A percentile compares a stretch with the other conserved stretches of the same genome.
These are phyloP conservation scores for Diarsia brunnea DNA, from an alignment of 2,888 invertebrate genomes.

Conservation along the genomic window DNA sequence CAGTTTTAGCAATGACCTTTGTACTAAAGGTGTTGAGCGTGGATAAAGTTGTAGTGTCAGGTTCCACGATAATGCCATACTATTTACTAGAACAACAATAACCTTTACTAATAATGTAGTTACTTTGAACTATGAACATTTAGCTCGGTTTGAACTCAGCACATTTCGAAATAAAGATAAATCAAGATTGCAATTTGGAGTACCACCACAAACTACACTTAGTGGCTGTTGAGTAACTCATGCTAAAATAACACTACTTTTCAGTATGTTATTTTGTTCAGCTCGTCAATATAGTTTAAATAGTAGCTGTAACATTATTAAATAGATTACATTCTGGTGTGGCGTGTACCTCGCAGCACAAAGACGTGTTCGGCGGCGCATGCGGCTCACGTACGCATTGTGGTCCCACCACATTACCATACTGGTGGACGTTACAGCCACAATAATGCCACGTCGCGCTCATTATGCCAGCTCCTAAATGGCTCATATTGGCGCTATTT, in stretches of 20 bases:
- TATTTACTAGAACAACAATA: slow-evolving; percentile 39
- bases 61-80: slow-evolving; percentile 16
- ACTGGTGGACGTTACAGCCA: slow-evolving; percentile 55
- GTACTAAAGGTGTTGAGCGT: slow-evolving; percentile 11
- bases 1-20: slow-evolving; percentile 25
- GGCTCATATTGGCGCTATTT: slow-evolving; percentile 53
- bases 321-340: slow-evolving; percentile 45
- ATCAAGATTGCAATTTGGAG: slow-evolving; percentile 16
- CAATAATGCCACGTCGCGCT: slow-evolving; percentile 60
- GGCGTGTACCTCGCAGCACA: slow-evolving; percentile 30
- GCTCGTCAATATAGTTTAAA: slow-evolving; percentile 18
- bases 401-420: slow-evolving; percentile 66
- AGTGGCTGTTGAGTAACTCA: slow-evolving; percentile 6
- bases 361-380: slow-evolving; percentile 45
- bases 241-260: slow-evolving; percentile 3
- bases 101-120: slow-evolving; percentile 47
- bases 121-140: slow-evolving; percentile 53
- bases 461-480: slow-evolving; percentile 60
- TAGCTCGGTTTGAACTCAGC: slow-evolving; percentile 27
- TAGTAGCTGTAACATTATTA: slow-evolving; percentile 36
- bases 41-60: slow-evolving; percentile 30
- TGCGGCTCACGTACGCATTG: slow-evolving; percentile 66
- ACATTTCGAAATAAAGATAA: slow-evolving; percentile 29
- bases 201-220: slow-evolving; percentile 16
- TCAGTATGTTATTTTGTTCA: slow-evolving; percentile 13